Evolutionary conservation across 2,113 vertebrate genomes (phyloP).

Genomic region (Oreochromis niloticus): DNA sequence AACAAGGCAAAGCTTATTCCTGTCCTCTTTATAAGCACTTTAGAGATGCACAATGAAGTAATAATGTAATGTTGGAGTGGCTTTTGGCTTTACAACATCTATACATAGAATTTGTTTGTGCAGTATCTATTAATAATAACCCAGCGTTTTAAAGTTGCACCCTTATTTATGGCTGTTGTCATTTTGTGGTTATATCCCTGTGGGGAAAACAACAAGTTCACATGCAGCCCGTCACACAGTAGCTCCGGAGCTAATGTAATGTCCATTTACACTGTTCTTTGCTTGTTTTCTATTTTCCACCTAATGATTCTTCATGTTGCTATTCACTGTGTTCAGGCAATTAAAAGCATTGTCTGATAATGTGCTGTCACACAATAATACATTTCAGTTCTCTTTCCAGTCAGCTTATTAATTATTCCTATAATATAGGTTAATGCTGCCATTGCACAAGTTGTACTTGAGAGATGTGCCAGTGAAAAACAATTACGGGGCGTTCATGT

Average conservation of each 20-base stretch:
- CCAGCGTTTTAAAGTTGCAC: not conserved
- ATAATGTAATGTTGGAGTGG: not conserved
- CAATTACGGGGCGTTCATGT: slow-evolving; percentile 25
- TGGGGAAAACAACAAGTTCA: not conserved
- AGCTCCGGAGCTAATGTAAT: not conserved
- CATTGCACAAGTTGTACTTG: not conserved
- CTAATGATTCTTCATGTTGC: not conserved
- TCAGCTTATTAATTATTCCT: slow-evolving; percentile 36
- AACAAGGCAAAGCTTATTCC: not conserved
- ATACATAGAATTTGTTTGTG: not conserved
- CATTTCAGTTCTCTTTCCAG: not conserved
- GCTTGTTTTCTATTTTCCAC: not conserved
- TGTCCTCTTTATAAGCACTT: not conserved
- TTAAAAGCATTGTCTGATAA: slow-evolving; percentile 19
- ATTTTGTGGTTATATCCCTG: not conserved
- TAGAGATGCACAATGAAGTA: not conserved
- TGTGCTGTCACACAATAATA: not conserved
- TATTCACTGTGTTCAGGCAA: not conserved
- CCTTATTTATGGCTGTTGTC: not conserved
- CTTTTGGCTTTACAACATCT: not conserved
- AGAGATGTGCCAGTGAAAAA: slow-evolving; percentile 24
- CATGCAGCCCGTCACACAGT: not conserved
- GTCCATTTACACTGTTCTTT: not conserved
- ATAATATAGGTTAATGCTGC: slow-evolving; percentile 22
- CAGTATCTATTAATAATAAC: not conserved